Evolutionary conservation across 2,888 invertebrate species (phyloP), one percentile per base, ranked within the genome.

Genomic region (Phorcus lineatus): DNA sequence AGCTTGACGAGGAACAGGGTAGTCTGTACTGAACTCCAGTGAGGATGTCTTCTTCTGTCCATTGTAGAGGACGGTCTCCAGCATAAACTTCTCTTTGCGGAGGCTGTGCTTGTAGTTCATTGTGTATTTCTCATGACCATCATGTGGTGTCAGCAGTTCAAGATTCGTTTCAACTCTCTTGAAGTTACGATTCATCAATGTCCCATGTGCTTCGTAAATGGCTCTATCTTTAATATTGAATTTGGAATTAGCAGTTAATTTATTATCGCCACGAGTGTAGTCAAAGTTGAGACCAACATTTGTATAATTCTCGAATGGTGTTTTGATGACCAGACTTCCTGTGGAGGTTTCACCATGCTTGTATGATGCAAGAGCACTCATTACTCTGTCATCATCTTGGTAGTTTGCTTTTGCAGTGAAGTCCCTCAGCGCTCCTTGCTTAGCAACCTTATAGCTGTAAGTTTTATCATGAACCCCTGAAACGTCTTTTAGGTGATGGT

Each of bases 61-160:
- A 4, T 24, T 24, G 16, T 53, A 53, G 16, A 76, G 24, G 9
- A 52, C 31, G 11, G 76, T 55, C 54, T 54, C 76, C 1, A 28
- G 55, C 55, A 28, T 31, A 17, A 76, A 28, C 22, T 11, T 76
- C 3, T 53, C n/a, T 55, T 55, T 76, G 55, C 54, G 24, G 16
- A 76, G 19, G n/a, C 54, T 53, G 36, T 76, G 76, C 55, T 36
- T 16, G 55, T 76, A 55, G 17, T 78, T 66, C n/a, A 83, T 24
- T 13, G 81, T 80, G 54, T 76, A 47, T 53, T 24, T 40, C 70
- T 78, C 79, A 36, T 79, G 80, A 28, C 74, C 83, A 7, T 17
- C 0, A 67, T 75, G 80, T 0, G 83, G 84, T 13, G 84, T 83
- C 47, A 17, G 81, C 19, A 85, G 19, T 28, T 85, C 80, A 31